Evolutionary conservation across 1,140 invertebrate species (phyloP).

Genomic region (Drosophila lacertosa): DNA sequence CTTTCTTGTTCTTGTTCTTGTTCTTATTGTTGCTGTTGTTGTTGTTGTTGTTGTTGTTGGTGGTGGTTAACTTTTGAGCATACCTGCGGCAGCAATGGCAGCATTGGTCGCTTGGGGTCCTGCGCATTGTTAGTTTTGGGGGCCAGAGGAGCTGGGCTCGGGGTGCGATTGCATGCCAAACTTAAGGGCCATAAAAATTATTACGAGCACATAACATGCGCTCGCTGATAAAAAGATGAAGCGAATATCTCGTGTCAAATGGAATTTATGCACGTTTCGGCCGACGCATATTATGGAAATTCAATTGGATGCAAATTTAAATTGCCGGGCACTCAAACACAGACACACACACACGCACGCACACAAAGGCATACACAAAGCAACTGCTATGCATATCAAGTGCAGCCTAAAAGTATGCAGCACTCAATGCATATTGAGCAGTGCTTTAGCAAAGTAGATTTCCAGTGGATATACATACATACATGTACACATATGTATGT

Average conservation of each 20-base stretch:
- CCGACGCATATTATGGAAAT: constrained; percentile 71
- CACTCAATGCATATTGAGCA: constrained; percentile 64
- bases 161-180: constrained; percentile 55
- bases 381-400: constrained; percentile 48
- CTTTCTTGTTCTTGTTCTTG: constrained; percentile 46
- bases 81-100: constrained; percentile 54
- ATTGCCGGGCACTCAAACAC: constrained; percentile 50
- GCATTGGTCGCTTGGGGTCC: constrained; percentile 24
- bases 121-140: constrained; percentile 19
- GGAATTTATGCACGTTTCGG: constrained; percentile 74
- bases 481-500: no score
- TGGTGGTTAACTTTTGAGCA: constrained; percentile 71
- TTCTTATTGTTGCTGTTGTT: constrained; percentile 27
- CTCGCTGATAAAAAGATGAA: constrained; percentile 29
- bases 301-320: constrained; percentile 78
- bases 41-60: constrained; percentile 30
- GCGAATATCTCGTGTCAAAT: constrained; percentile 55
- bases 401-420: constrained; percentile 64
- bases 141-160: not conserved
- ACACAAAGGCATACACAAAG: constrained; percentile 9
- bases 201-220: constrained; percentile 71
- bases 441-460: constrained; percentile 6
- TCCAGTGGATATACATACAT: no score
- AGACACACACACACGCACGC: constrained; percentile 14
- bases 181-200: constrained; percentile 76